Base-by-base conservation (phyloP, 35 echinoderm and acorn worm species). In the Chiridota heheva region DNA sequence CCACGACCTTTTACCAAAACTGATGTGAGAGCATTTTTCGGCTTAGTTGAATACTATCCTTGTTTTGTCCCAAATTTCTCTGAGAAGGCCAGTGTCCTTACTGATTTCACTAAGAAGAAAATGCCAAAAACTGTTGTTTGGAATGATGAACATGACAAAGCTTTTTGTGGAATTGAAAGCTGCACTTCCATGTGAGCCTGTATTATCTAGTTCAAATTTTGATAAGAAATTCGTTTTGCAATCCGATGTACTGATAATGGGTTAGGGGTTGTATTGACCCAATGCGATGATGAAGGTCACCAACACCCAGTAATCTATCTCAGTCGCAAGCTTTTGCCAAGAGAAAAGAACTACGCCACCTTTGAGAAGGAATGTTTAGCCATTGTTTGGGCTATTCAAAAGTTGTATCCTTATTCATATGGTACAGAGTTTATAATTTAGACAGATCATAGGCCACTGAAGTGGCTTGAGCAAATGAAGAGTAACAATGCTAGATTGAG, bases 331-430 rank as follows among this genome's bases (percentile, higher is more conserved):
- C 28, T 91, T 12, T 51, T 86, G 31, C 53, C 72, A n/a, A 49
- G 89, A 24, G 73, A 91, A 67, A 18, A 60, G 36, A 29, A 60
- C 4, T 90, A 90, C 45, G 63, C 89, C 36, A 58, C 62, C 29
- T 62, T 76, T n/a, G 89, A 86, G 49, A 71, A 81, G 36, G 89
- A 92, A 34, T 92, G 89, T 75, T 64, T 92, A 32, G 86, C 86
- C 1, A 58, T 89, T 12, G 44, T 82, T 18, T 89, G 86, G 86
- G 61, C 77, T 38, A 44, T 89, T 3, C 31, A 41, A 2, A 89
- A 73, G 42, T 87, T 87, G 17, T 15, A 62, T 10, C 35, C 31
- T 10, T 89, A 89, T 46, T 34, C 82, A 57, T 73, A 53, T 72
- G 86, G 86, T 18, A 71, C 17, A 62, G 29, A 89, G 37, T 89